Evolutionary conservation across 37 sponge, comb jelly and placozoan genomes (phyloP), one percentile per base, ranked within the genome.

Genomic region (Theonella swinhoei): DNA sequence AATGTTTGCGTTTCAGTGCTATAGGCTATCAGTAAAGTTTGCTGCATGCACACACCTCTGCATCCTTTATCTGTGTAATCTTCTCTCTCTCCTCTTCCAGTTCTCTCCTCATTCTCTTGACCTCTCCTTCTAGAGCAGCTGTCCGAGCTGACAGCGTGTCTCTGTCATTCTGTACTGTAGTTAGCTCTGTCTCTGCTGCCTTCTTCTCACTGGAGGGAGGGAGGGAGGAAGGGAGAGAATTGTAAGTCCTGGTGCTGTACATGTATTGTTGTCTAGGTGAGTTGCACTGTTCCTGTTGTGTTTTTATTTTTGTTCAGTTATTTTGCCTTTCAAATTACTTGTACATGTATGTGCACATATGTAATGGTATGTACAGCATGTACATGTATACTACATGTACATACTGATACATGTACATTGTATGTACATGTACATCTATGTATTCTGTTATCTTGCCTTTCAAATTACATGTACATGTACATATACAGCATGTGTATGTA

Each of bases 31-130:
- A n/a, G n/a, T n/a, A n/a, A n/a, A n/a, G n/a, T n/a, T n/a, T n/a
- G n/a, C n/a, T n/a, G n/a, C 71, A 70, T 70, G 7, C 32, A 34
- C n/a, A n/a, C n/a, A 76, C 78, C 19, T 75, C 76, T 22, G 31
- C 69, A 38, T 75, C 82, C 62, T 24, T 70, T 22, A 64, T 28
- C 3, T 30, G 71, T 47, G 74, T n/a, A 0, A 30, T 43, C 76
- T 80, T 76, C 71, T 90, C 90, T 36, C 33, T 41, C 34, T 67
- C 77, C 42, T 90, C 90, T 14, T 79, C 41, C 19, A 90, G 81
- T 1, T 85, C 86, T 36, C 54, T 59, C 38, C 72, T 80, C 8
- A 81, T 30, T 25, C 68, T 80, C 77, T 81, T 85, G n/a, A 79
- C 43, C 20, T 85, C 87, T 19, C 62, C 83, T 43, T 88, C 89